Evolutionary conservation across 2,888 invertebrate species (phyloP), one percentile per base, ranked within the genome.

Genomic region (Hydroisotoma schaefferi): DNA sequence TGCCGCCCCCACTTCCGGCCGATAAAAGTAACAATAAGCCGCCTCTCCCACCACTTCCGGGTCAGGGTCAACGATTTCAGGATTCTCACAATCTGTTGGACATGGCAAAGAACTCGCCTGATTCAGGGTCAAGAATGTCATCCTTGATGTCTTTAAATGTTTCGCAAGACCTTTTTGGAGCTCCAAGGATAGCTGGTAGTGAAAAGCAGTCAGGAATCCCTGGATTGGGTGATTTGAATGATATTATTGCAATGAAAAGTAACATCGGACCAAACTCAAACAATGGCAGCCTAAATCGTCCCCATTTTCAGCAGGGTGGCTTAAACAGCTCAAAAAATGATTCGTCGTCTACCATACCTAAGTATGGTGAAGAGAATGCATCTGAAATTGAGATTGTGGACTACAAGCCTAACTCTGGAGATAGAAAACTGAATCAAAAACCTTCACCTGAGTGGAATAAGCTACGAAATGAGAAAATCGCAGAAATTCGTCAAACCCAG

Each of bases 121-220:
- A 8, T 15, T 28, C 15, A n/a, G 49, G 26, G 4, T 28, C 20
- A 12, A 49, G 57, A n/a, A 12, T 57, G 12, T 38, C 40, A 2
- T 29, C 52, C 2, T n/a, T 52, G 26, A n/a, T 53, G 8, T 28
- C 63, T 23, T 38, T 63, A 38, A 63, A 63, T 33, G 63, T 63
- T 2, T 60, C 60, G 2, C 60, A 60, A 33, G 63, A 63, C 27
- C 29, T 63, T 3, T 63, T 63, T 55, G 63, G 63, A 53, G n/a
- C 44, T 3, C 6, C 26, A n/a, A n/a, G n/a, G n/a, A n/a, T n/a
- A n/a, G 12, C 48, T 4, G 29, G 12, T 18, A 33, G 8, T 25
- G 23, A 5, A 23, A 15, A 29, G 10, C n/a, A 33, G 20, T 28
- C 55, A 44, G 59, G 57, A 15, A 65, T 65, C 54, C 64, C 64